phyloP scores from a whole-genome alignment of 1,140 invertebrate species.

The Leptestheria dahalacensis region DNA sequence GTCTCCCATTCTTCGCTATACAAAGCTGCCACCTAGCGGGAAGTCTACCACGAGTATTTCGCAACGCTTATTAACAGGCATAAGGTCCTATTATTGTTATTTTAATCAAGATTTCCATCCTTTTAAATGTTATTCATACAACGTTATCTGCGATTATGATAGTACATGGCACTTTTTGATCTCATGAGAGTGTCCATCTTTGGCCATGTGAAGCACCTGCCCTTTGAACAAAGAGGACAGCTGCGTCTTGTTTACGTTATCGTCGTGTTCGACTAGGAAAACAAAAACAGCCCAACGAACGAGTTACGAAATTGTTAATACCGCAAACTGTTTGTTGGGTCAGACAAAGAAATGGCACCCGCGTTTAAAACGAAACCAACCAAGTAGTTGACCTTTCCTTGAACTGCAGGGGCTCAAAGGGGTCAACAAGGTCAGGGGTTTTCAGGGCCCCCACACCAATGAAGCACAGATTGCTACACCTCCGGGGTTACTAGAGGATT shows the following conservation, averaged over 20 bases:
- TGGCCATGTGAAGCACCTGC: no score
- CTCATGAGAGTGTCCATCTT: no score
- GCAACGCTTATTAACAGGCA: no score
- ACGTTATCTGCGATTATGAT: no score
- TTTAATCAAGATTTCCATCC: no score
- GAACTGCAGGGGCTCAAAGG: neutral
- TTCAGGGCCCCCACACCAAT: neutral
- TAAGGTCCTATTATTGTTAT: no score
- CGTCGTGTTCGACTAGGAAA: neutral
- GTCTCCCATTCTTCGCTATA: no score
- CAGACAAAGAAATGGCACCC: neutral
- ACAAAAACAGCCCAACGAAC: neutral
- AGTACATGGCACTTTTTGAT: no score
- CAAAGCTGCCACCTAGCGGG: no score
- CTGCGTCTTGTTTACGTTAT: neutral
- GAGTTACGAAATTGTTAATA: neutral
- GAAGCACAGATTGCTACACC: neutral
- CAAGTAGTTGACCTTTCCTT: neutral
- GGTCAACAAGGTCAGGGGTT: neutral
- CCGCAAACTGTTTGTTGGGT: neutral
- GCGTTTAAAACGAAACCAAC: neutral
- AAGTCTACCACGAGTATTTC: no score
- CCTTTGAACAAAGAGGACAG: neutral
- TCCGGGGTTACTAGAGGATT: neutral
- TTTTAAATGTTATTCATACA: no score